These are phyloP conservation scores for Cotesia chilonis DNA, from an alignment of 1,140 invertebrate species.

Conservation along the genomic window DNA sequence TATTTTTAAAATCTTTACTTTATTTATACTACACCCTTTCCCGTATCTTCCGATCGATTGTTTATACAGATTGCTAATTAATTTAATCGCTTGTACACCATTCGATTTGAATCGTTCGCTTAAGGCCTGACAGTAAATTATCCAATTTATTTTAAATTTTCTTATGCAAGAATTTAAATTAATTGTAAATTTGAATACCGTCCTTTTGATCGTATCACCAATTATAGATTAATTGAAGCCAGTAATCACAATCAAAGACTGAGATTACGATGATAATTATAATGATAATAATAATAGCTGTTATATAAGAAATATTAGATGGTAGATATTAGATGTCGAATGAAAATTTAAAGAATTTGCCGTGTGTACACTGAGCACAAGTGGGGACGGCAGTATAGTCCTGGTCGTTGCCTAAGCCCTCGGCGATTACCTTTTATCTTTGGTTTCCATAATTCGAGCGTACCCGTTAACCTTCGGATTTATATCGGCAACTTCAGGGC, in stretches of 20 bases:
- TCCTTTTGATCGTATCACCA: no score
- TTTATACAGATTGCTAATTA: conserved; percentile 27
- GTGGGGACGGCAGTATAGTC: background rate
- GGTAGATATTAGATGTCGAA: background rate
- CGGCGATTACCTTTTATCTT: conserved; percentile 38
- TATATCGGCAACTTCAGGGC: conserved; percentile 42
- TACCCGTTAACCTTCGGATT: conserved; percentile 43
- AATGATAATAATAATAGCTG: no score
- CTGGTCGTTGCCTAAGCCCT: conserved; percentile 8
- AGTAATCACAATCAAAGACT: no score
- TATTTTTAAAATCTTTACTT: background rate
- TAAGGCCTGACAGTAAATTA: no score
- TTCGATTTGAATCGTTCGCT: background rate
- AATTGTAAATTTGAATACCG: no score
- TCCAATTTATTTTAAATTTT: no score
- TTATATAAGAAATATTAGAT: no score
- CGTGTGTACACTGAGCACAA: background rate
- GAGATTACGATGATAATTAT: no score
- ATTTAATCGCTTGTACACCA: conserved; percentile 7
- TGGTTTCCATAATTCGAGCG: conserved; percentile 38
- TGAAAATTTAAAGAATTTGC: conserved; percentile 6
- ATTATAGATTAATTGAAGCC: no score
- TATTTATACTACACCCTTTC: conserved; percentile 1
- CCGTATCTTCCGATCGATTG: conserved; percentile 8
- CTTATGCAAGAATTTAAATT: no score